Evolutionary conservation across 1,140 invertebrate genomes (phyloP).

Genomic region (Sarcophaga bullata): DNA sequence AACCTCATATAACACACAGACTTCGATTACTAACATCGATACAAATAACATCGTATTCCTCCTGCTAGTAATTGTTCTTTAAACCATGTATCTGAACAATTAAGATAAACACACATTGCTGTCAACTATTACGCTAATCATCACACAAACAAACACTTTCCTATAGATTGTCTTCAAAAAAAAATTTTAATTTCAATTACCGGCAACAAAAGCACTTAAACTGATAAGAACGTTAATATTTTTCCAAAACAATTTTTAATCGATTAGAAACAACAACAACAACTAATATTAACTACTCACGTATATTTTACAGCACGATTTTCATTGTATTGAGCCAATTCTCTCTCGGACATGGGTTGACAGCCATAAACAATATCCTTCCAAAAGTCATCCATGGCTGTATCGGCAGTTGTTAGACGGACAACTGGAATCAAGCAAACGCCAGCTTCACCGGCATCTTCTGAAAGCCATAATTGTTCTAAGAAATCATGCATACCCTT

Average conservation of each 20-base stretch:
- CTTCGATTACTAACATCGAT: too few relatives aligned
- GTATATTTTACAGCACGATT: constrained; percentile 67
- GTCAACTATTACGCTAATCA: too few relatives aligned
- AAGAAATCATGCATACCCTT: constrained; percentile 72
- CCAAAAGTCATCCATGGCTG: constrained; percentile 66
- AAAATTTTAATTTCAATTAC: not conserved
- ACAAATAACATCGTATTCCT: too few relatives aligned
- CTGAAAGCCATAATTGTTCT: constrained; percentile 72
- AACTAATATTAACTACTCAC: constrained; percentile 60
- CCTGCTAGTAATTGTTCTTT: too few relatives aligned
- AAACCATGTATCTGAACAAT: too few relatives aligned
- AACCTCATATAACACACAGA: too few relatives aligned
- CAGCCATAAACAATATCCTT: constrained; percentile 71
- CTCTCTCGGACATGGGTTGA: constrained; percentile 63
- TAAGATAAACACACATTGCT: too few relatives aligned
- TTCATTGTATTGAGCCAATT: constrained; percentile 68
- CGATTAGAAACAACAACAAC: too few relatives aligned
- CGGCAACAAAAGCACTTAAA: too few relatives aligned
- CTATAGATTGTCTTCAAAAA: not conserved
- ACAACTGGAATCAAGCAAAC: constrained; percentile 72
- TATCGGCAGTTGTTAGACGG: constrained; percentile 64
- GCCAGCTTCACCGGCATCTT: constrained; percentile 69
- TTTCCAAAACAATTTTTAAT: too few relatives aligned
- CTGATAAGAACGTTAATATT: too few relatives aligned
- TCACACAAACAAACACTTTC: too few relatives aligned